Evolutionary conservation across 2,113 vertebrate species (phyloP).

Genomic region (Syngnathus floridae): DNA sequence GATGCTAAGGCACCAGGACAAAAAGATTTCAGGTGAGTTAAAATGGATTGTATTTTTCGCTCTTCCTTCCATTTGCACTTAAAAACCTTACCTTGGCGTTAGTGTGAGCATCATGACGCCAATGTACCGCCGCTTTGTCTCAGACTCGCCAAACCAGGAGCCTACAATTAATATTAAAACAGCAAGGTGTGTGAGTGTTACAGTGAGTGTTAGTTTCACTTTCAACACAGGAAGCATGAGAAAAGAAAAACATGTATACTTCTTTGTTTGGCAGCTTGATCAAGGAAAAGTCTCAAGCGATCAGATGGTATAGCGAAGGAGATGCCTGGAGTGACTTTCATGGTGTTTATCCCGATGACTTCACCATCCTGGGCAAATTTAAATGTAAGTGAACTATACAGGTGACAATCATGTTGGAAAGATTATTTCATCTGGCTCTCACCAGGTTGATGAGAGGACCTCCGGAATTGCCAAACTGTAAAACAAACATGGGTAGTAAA

Average conservation of each 20-base stretch:
- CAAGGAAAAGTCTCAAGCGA: constrained; percentile 78
- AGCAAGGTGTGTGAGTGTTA: background rate
- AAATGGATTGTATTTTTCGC: background rate
- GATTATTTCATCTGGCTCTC: constrained; percentile 47
- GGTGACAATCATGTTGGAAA: background rate
- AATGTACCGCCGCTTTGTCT: constrained; percentile 80
- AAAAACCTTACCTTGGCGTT: constrained; percentile 76
- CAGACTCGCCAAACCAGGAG: constrained; percentile 72
- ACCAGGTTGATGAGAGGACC: constrained; percentile 96
- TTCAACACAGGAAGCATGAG: background rate
- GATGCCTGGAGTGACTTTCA: constrained; percentile 95
- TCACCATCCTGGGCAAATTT: constrained; percentile 81
- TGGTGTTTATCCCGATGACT: constrained; percentile 96
- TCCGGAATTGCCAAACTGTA: constrained; percentile 96
- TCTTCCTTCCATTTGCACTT: background rate
- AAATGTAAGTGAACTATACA: background rate
- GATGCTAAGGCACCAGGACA: constrained; percentile 69
- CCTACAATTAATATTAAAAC: constrained; percentile 50
- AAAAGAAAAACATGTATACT: constrained; percentile 30
- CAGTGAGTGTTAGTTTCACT: background rate
- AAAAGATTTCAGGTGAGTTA: background rate
- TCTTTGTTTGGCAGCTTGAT: constrained; percentile 71
- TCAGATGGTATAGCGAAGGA: constrained; percentile 96
- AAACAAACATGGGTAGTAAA: constrained; percentile 14
- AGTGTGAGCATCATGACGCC: constrained; percentile 95